Evolutionary conservation across 1,140 invertebrate genomes (phyloP), one percentile per base, ranked within the genome.

Genomic region (Rhysida immarginata): DNA sequence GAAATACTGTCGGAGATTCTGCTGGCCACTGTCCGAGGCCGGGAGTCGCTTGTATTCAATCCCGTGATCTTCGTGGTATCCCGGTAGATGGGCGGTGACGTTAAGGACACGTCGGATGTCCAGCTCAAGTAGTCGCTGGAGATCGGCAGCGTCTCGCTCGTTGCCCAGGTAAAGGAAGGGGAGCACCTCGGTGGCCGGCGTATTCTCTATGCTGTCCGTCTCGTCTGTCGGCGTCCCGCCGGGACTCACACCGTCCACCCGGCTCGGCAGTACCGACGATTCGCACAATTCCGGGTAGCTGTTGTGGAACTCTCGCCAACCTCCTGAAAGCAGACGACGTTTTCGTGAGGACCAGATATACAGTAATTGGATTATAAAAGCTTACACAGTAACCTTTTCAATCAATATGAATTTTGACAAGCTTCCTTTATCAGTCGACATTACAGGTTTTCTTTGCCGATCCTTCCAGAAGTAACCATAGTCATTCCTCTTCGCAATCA

Each of bases 1-100:
- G 72, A 92, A 93, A 76, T 90, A 92, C 74, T 91, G 87, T 64
- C 85, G 85, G 16, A 92, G 80, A 71, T 93, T 92, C 67, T 92
- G 87, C 64, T 88, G 84, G 13, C 84, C 81, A 43, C 82, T 87
- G 74, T 93, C 88, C 24, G 80, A 78, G 44, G 86, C 87, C 21
- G 86, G 85, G 62, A 92, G 80, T 66, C 86, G 79, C 68, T 85
- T 83, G 69, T 87, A 87, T 44, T 78, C 79, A 63, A 90, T 81
- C 23, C 82, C 84, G 60, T 66, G 72, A 60, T 77, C 72, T 69
- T 82, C 77, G 70, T 80, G 80, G 66, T 81, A 79, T 26, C 77
- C 79, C 29, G 84, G 83, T 61, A 83, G 67, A 65, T 87, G 82
- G 62, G 82, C 80, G 60, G 87, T 91, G 55, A 91, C 87, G 71